phyloP scores from a whole-genome alignment of 2,888 invertebrate species.

The Eristalinus aeneus region DNA sequence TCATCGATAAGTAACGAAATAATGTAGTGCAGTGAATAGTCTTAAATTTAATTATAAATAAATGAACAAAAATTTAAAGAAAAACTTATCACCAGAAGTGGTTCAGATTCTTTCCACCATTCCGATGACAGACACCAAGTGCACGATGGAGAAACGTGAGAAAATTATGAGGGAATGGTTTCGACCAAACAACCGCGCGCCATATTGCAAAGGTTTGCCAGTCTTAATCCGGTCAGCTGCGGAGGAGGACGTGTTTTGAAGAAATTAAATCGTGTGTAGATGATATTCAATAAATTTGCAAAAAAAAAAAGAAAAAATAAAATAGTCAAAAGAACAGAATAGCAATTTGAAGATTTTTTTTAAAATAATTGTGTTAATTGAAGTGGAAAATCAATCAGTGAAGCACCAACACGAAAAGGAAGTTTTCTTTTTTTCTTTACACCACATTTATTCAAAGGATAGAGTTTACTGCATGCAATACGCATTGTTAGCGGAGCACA shows the following conservation, averaged over 20 bases:
- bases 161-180: constrained; percentile 49
- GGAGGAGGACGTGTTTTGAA: constrained; percentile 81
- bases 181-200: constrained; percentile 77
- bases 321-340: constrained; percentile 36
- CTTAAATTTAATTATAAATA: neutral
- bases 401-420: constrained; percentile 19
- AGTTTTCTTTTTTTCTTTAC: neutral
- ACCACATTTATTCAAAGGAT: constrained; percentile 19
- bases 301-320: constrained; percentile 6
- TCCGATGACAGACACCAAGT: constrained; percentile 43
- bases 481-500: constrained; percentile 36
- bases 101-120: constrained; percentile 4
- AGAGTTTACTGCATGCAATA: constrained; percentile 15
- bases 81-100: constrained; percentile 5
- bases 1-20: neutral
- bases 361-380: constrained; percentile 27
- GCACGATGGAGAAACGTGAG: neutral
- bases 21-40: neutral
- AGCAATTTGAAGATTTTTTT: neutral
- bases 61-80: neutral
- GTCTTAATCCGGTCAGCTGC: constrained; percentile 84
- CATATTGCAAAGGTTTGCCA: constrained; percentile 80
- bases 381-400: constrained; percentile 7
- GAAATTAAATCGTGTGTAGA: constrained; percentile 41
- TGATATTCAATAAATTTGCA: constrained; percentile 66